phyloP scores from a whole-genome alignment of 2,888 invertebrate genomes.

The Eulithis testata region DNA sequence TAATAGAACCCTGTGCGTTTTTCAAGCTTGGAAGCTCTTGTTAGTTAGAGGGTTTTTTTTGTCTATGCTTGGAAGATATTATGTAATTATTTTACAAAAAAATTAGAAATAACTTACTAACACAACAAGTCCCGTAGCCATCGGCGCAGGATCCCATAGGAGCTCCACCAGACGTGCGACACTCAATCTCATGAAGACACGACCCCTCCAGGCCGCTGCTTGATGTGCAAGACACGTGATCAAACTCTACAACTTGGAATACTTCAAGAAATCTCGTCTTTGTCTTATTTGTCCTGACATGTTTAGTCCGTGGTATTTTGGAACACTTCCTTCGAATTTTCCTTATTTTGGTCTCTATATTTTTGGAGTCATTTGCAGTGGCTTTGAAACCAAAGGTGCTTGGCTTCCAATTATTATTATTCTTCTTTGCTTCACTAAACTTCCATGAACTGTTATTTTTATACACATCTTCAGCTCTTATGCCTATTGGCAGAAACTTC shows the following conservation, averaged over 20 bases:
- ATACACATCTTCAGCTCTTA: constrained; percentile 6
- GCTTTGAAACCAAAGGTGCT: constrained; percentile 4
- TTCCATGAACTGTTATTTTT: constrained; percentile 45
- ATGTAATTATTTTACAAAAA: background rate
- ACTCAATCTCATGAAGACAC: constrained; percentile 88
- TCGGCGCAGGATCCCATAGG: constrained; percentile 88
- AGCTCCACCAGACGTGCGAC: constrained; percentile 85
- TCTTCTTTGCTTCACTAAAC: constrained; percentile 28
- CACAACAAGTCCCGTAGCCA: constrained; percentile 90
- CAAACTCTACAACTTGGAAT: constrained; percentile 89
- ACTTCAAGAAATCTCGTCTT: constrained; percentile 85
- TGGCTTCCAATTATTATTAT: constrained; percentile 18
- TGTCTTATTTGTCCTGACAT: constrained; percentile 29
- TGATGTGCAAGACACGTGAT: constrained; percentile 86
- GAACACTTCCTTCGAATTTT: constrained; percentile 54
- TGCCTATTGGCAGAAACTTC: constrained; percentile 20
- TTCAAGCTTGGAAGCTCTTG: background rate
- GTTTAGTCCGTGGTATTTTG: constrained; percentile 29
- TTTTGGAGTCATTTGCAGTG: background rate
- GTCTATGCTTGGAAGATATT: background rate
- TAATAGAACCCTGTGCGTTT: too few relatives aligned
- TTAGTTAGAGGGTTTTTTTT: too few relatives aligned
- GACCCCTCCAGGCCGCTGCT: constrained; percentile 86
- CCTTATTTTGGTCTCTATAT: constrained; percentile 47
- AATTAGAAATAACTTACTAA: constrained; percentile 84